A percentile compares a stretch with the other conserved stretches of the same genome.
Evolutionary conservation across 2,888 invertebrate genomes (phyloP).

Genomic region (Heliconius ethilla): DNA sequence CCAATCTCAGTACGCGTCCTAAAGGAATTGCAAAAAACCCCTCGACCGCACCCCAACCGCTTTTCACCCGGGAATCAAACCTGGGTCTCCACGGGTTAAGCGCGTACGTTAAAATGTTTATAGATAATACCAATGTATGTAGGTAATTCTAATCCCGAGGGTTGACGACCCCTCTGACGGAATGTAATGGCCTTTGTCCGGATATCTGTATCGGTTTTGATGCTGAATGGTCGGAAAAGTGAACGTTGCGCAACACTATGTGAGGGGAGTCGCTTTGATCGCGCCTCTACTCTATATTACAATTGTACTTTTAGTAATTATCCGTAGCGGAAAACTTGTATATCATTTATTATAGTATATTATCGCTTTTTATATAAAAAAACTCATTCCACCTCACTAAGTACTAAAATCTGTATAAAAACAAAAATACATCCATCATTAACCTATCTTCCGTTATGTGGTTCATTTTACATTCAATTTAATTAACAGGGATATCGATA

Average conservation of each 20-base stretch:
- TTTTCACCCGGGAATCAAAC: conserved; percentile 69
- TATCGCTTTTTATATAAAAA: neutral
- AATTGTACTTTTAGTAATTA: conserved; percentile 17
- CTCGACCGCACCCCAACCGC: conserved; percentile 68
- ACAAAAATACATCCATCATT: conserved; percentile 25
- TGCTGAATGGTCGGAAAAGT: conserved; percentile 38
- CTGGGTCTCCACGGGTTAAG: conserved; percentile 79
- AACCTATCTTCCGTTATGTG: conserved; percentile 32
- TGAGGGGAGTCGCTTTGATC: conserved; percentile 29
- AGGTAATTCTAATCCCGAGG: conserved; percentile 69
- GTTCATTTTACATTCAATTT: conserved; percentile 46
- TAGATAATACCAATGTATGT: conserved; percentile 77
- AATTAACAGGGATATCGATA: conserved; percentile 49
- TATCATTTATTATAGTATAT: neutral
- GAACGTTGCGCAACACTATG: conserved; percentile 28
- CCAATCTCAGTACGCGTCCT: conserved; percentile 68
- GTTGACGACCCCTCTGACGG: conserved; percentile 62
- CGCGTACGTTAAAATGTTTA: conserved; percentile 80
- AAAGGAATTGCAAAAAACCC: conserved; percentile 69
- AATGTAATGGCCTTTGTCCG: conserved; percentile 74
- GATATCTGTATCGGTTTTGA: conserved; percentile 53
- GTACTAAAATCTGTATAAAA: conserved; percentile 19
- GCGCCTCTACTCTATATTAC: conserved; percentile 20
- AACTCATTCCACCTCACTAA: conserved; percentile 15
- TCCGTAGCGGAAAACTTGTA: neutral